Conservation (phyloP, 2,888 invertebrate genomes). For the Hydrotaea cyrtoneurina region DNA sequence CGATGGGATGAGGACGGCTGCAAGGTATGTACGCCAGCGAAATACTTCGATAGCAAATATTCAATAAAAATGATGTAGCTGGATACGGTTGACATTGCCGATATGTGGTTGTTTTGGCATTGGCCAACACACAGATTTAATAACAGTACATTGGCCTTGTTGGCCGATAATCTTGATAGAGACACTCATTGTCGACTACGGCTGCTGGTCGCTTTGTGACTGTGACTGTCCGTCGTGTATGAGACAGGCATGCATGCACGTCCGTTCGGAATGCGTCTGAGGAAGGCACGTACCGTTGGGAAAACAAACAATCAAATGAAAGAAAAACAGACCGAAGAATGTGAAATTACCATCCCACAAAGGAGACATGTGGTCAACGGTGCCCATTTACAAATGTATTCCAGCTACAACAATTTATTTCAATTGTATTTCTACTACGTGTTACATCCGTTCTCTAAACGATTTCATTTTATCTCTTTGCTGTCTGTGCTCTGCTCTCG, state of each 20-base stretch:
- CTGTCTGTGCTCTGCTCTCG: constrained; percentile 1
- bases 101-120: not conserved
- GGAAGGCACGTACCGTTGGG: constrained; percentile 4
- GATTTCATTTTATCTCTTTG: constrained; percentile 20
- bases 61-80: not conserved
- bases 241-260: not conserved
- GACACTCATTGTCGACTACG: not conserved
- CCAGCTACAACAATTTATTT: constrained; percentile 49
- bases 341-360: constrained; percentile 8
- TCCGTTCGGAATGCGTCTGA: not conserved
- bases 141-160: not conserved
- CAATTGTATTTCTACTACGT: constrained; percentile 54
- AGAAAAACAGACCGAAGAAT: not conserved
- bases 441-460: constrained; percentile 36
- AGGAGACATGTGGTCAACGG: not conserved
- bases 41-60: not conserved
- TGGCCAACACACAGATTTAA: not conserved
- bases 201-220: not conserved
- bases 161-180: not conserved
- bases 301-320: constrained; percentile 33
- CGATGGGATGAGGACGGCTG: constrained; percentile 87
- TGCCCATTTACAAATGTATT: constrained; percentile 25
- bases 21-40: constrained; percentile 33
- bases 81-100: not conserved
- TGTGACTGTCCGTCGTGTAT: constrained; percentile 2